Conservation (phyloP, 2,888 invertebrate genomes). For the Toxonevra muliebris region DNA sequence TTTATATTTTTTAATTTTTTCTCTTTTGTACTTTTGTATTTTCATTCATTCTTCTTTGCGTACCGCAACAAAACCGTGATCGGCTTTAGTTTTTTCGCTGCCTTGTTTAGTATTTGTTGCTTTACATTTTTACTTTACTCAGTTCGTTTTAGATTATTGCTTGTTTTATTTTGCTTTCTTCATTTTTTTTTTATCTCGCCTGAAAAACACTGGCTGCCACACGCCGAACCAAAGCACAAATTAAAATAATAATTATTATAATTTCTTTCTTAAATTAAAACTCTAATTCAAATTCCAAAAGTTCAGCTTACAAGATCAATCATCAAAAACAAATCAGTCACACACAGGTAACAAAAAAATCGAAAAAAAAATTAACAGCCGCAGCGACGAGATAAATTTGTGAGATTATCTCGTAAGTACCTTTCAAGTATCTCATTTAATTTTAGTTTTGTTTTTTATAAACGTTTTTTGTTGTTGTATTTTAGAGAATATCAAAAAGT, state of each 20-base stretch:
- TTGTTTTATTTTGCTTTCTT: constrained; percentile 50
- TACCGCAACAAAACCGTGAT: neutral
- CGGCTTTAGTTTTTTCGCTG: constrained; percentile 1
- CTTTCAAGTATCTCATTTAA: no score
- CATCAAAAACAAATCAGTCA: neutral
- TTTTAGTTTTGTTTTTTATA: no score
- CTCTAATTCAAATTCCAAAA: neutral
- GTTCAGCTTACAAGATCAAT: neutral
- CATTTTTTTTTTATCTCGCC: constrained; percentile 39
- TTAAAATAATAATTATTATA: neutral
- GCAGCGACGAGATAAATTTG: no score
- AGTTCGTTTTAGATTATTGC: constrained; percentile 41
- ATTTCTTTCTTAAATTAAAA: neutral
- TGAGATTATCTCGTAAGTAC: no score
- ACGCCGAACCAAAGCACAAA: neutral
- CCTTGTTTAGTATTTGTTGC: neutral
- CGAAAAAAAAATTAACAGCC: no score
- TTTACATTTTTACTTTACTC: constrained; percentile 37
- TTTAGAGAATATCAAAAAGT: no score
- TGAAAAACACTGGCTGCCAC: constrained; percentile 8
- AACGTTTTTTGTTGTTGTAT: no score
- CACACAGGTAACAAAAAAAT: no score
- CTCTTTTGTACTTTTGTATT: constrained; percentile 8
- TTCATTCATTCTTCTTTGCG: constrained; percentile 39
- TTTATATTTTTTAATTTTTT: constrained; percentile 38